Evolutionary conservation across 2,888 invertebrate genomes (phyloP).

Genomic region (Mactromeris polynyma): DNA sequence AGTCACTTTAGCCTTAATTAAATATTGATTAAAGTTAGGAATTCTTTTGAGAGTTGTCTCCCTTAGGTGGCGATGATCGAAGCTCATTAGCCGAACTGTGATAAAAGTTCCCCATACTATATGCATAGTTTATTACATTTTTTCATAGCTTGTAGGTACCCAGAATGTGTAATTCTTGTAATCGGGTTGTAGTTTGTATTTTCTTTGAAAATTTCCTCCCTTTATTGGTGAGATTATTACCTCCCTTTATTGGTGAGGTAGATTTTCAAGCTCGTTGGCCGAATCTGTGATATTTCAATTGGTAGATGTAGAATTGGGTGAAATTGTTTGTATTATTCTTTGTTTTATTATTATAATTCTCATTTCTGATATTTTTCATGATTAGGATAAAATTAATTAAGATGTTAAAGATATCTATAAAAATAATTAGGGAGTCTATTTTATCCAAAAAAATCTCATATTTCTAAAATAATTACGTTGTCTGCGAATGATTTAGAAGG

Average conservation of each 20-base stretch:
- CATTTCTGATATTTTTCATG: not conserved
- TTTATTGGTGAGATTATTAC: conserved; percentile 16
- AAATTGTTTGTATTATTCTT: not conserved
- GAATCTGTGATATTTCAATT: conserved; percentile 49
- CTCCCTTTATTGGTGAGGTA: conserved; percentile 8
- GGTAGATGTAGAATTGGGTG: not conserved
- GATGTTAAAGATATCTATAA: no score
- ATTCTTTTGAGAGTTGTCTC: not conserved
- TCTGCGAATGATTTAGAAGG: not conserved
- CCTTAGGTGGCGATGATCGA: not conserved
- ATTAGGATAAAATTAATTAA: no score
- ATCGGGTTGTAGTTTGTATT: not conserved
- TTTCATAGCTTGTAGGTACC: not conserved
- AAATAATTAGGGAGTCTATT: no score
- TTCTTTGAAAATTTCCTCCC: conserved; percentile 36
- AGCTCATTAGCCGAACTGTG: conserved; percentile 14
- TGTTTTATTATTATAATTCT: not conserved
- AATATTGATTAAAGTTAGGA: not conserved
- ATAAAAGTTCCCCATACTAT: conserved; percentile 3
- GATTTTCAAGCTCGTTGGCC: conserved; percentile 51
- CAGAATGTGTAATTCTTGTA: conserved; percentile 4
- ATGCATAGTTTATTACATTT: not conserved
- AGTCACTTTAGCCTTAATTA: not conserved
- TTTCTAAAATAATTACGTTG: no score
- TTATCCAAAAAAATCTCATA: no score